Conservation (phyloP, 2,888 invertebrate genomes). For the Eremobia ochroleuca region DNA sequence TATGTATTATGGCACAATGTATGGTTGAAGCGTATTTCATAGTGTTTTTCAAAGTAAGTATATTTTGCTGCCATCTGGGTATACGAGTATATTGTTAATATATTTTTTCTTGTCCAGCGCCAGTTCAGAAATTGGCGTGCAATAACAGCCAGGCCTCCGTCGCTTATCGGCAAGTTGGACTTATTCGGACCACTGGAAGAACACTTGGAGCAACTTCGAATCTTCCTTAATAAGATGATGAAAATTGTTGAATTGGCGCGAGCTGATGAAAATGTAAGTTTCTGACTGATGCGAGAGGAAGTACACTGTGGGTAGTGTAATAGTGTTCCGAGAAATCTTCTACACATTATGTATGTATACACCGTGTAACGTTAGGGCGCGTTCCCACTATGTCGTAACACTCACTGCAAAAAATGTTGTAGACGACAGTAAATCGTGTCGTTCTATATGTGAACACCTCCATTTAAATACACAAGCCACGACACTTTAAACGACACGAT, state of each 20-base stretch:
- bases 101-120: constrained; percentile 66
- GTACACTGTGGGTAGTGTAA: too few species aligned
- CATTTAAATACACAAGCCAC: too few species aligned
- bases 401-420: too few species aligned
- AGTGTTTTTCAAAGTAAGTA: background rate
- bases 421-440: too few species aligned
- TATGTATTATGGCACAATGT: background rate
- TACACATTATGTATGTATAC: too few species aligned
- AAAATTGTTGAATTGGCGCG: constrained; percentile 77
- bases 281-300: background rate
- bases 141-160: constrained; percentile 83
- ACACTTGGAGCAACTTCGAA: constrained; percentile 85
- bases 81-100: too few species aligned
- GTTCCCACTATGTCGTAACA: too few species aligned
- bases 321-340: too few species aligned
- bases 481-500: too few species aligned
- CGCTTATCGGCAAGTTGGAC: constrained; percentile 86
- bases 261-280: constrained; percentile 75
- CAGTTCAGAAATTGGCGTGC: constrained; percentile 81
- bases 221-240: constrained; percentile 83
- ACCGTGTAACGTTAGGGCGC: too few species aligned
- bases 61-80: background rate
- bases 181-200: constrained; percentile 77
- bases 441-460: too few species aligned
- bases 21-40: background rate